A percentile compares a stretch with the other conserved stretches of the same genome.
Evolutionary conservation across 2,888 invertebrate species (phyloP).

Genomic region (Melipona beecheii): DNA sequence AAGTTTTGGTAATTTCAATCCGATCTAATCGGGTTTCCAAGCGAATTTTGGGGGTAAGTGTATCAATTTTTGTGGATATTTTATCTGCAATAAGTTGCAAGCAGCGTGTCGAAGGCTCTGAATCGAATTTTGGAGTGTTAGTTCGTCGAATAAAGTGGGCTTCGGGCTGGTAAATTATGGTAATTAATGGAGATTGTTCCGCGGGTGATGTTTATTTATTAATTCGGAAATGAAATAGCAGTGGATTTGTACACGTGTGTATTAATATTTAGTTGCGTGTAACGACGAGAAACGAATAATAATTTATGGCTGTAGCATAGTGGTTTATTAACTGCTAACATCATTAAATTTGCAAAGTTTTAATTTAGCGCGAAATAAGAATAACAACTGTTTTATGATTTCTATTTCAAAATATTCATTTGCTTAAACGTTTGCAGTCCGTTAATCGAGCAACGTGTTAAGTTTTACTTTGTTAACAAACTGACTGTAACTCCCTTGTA

Average conservation of each 20-base stretch:
- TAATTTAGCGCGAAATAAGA: too few species aligned
- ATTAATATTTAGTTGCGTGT: not conserved
- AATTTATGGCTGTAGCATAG: too few species aligned
- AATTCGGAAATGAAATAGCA: not conserved
- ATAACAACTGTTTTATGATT: too few species aligned
- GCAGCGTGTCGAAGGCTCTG: too few species aligned
- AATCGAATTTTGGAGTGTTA: not conserved
- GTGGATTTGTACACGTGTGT: not conserved
- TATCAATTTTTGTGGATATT: not conserved
- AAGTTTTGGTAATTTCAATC: conserved; percentile 3
- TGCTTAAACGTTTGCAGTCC: too few species aligned
- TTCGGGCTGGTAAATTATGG: not conserved
- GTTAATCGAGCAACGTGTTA: too few species aligned
- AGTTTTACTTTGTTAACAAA: too few species aligned
- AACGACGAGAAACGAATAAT: not conserved
- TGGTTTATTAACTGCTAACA: too few species aligned
- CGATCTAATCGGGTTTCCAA: not conserved
- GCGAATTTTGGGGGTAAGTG: not conserved
- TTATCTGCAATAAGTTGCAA: not conserved
- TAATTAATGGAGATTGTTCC: not conserved
- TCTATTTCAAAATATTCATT: too few species aligned
- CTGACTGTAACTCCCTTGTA: too few species aligned
- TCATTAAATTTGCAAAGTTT: too few species aligned
- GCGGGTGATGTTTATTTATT: not conserved
- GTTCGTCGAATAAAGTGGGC: not conserved